A percentile compares a stretch with the other conserved stretches of the same genome.
Evolutionary conservation across 1,140 invertebrate species (phyloP).

Genomic region (Pteromalus puparum): DNA sequence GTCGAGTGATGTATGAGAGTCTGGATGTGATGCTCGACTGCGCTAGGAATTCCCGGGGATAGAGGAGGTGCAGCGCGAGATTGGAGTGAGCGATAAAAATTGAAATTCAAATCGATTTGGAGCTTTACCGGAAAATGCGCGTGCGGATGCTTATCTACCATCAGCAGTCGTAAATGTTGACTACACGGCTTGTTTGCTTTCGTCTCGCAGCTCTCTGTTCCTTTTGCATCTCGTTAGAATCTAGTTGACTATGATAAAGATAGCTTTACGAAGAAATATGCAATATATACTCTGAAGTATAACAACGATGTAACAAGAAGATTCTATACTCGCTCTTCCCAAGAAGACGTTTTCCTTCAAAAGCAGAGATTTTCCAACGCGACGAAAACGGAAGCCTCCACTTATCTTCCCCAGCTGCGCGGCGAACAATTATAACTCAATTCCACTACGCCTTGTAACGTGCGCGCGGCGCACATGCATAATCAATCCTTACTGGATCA

Average conservation of each 20-base stretch:
- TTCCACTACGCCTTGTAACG: background rate
- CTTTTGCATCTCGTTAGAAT: no score
- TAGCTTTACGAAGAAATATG: no score
- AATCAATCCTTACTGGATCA: background rate
- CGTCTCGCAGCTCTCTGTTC: no score
- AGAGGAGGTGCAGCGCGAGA: no score
- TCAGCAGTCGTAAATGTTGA: no score
- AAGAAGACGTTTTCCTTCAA: background rate
- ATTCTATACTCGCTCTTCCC: background rate
- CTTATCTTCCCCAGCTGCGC: background rate
- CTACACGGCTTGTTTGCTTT: no score
- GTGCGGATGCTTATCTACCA: no score
- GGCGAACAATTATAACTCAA: background rate
- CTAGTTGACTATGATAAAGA: no score
- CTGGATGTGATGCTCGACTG: no score
- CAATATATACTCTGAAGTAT: no score
- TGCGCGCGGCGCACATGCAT: background rate
- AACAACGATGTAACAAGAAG: background rate
- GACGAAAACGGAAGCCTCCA: background rate
- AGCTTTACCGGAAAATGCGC: background rate
- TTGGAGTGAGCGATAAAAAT: background rate
- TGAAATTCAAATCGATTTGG: background rate
- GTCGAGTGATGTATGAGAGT: no score
- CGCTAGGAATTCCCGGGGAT: no score
- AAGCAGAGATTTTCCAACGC: background rate